These are phyloP conservation scores for Silurus aristotelis DNA, from an alignment of 2,797 vertebrate species.

Conservation along the genomic window DNA sequence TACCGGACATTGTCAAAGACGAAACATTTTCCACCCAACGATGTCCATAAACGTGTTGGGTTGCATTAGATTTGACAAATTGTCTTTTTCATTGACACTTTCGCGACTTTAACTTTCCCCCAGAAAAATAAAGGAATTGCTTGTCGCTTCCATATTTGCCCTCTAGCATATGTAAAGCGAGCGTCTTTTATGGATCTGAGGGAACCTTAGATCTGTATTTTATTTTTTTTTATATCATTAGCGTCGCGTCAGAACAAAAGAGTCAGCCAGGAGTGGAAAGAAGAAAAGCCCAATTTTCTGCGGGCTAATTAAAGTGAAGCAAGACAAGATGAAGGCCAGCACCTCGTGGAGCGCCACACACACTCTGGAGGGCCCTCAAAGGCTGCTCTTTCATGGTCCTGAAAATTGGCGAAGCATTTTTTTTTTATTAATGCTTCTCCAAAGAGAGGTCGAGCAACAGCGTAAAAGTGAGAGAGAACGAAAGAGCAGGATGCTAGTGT, in stretches of 20 bases:
- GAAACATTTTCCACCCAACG: neutral
- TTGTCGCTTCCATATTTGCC: neutral
- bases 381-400: slow-evolving; percentile 50
- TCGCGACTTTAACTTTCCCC: neutral
- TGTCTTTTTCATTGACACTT: neutral
- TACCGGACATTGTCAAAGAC: neutral
- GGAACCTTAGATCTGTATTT: slow-evolving; percentile 26
- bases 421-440: slow-evolving; percentile 30
- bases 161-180: slow-evolving; percentile 17
- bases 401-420: slow-evolving; percentile 48
- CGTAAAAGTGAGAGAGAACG: too few species aligned
- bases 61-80: neutral
- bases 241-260: slow-evolving; percentile 53
- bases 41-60: neutral
- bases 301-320: slow-evolving; percentile 56
- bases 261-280: slow-evolving; percentile 44
- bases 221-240: slow-evolving; percentile 54
- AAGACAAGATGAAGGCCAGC: slow-evolving; percentile 57
- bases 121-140: neutral
- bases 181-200: neutral
- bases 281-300: slow-evolving; percentile 56
- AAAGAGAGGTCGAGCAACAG: slow-evolving; percentile 13
- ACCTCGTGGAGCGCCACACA: slow-evolving; percentile 42
- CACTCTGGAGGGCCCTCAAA: slow-evolving; percentile 52
- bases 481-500: neutral